Base-by-base conservation (phyloP, 2,113 vertebrate species). In the Heterocephalus glaber region DNA sequence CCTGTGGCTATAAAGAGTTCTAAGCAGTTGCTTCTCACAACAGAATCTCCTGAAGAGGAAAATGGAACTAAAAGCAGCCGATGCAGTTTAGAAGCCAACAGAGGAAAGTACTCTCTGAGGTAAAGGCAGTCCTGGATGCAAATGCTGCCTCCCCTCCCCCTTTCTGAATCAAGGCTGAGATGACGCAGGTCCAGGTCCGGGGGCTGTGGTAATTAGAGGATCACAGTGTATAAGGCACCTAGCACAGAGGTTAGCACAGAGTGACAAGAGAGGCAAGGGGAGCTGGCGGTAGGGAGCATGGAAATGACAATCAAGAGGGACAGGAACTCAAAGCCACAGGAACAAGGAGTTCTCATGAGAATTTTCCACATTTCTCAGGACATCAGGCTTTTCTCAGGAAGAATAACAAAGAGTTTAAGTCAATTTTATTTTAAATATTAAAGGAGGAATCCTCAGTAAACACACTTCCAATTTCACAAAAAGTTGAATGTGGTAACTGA, bases 181-280 rank as follows among this genome's bases (percentile, higher is more conserved):
- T 4, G 28, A 68, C 54, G 63, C 7, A 20, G 7, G 33, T 54
- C 70, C 7, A 20, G 7, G 33, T 54, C 81, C 4, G 5, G 35
- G 56, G n/a, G 24, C 28, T 33, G 3, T 0, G 0, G 19, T n/a
- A 26, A 65, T 13, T 13, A 12, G 6, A 30, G 6, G n/a, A 14
- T 60, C 56, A 8, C 12, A 26, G 33, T 26, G 26, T 7, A 12
- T 9, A 30, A 58, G 70, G 63, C 4, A 0, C 30, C n/a, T 44
- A 63, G 33, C 47, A 54, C 22, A 49, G 19, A 70, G 16, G 72
- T 20, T 7, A 33, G 35, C 41, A 22, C 41, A 52, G 7, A 41
- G n/a, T 7, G 54, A 17, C 16, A 58, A 16, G 7, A 49, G 1
- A 1, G 33, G 17, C 19, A 8, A 14, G 44, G 3, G 47, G 38